A percentile compares a stretch with the other conserved stretches of the same genome.
Evolutionary conservation across 1,140 invertebrate genomes (phyloP).

Genomic region (Adelges cooleyi): DNA sequence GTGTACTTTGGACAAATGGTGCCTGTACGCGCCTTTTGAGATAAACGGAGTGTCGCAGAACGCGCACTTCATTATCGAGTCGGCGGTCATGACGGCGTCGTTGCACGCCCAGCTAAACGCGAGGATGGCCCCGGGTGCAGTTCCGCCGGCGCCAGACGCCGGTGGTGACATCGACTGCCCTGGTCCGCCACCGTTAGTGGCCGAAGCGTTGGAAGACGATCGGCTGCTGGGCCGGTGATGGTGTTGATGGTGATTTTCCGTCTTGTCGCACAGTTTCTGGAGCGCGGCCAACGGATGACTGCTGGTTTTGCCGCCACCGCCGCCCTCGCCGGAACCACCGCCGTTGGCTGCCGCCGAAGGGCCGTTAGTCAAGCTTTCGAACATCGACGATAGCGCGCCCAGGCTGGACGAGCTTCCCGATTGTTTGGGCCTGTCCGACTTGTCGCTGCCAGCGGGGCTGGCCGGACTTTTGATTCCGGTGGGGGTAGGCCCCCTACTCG

Average conservation of each 20-base stretch:
- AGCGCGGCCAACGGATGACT: constrained; percentile 82
- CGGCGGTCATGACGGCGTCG: constrained; percentile 71
- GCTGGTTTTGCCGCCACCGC: constrained; percentile 50
- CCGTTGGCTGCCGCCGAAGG: constrained; percentile 37
- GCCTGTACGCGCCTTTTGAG: constrained; percentile 90
- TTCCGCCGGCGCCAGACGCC: constrained; percentile 32
- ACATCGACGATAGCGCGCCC: constrained; percentile 80
- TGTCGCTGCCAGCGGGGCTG: constrained; percentile 59
- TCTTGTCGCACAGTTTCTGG: constrained; percentile 90
- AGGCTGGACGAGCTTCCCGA: constrained; percentile 59
- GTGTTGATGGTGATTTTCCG: constrained; percentile 53
- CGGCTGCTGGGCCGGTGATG: constrained; percentile 13
- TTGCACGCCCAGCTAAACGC: constrained; percentile 90
- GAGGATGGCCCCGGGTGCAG: constrained; percentile 64
- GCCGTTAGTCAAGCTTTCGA: constrained; percentile 57
- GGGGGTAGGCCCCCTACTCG: constrained; percentile 40
- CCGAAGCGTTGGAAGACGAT: constrained; percentile 7
- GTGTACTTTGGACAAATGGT: constrained; percentile 93
- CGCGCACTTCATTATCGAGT: constrained; percentile 87
- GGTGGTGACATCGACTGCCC: constrained; percentile 31
- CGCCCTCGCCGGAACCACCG: constrained; percentile 42
- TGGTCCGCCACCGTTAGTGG: constrained; percentile 29
- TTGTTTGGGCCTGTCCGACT: constrained; percentile 57
- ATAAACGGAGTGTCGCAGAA: constrained; percentile 94
- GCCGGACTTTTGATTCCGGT: constrained; percentile 42